Conservation (phyloP, 2,888 invertebrate genomes). For the Scaptomyza cyrtandrae region DNA sequence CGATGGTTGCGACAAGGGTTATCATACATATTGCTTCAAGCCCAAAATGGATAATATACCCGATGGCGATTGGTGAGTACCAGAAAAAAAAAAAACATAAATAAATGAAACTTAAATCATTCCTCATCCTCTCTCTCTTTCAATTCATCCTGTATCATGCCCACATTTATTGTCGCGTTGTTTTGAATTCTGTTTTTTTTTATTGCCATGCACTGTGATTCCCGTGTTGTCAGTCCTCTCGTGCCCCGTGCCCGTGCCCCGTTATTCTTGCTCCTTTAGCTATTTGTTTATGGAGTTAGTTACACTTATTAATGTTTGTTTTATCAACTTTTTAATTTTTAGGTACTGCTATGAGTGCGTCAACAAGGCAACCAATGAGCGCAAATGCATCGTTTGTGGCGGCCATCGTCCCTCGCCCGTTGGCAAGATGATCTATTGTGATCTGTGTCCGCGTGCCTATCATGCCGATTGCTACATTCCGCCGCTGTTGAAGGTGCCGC, state of each 20-base stretch:
- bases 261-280: not conserved
- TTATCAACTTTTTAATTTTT: slow-evolving; percentile 13
- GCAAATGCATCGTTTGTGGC: slow-evolving; percentile 97
- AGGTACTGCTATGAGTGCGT: slow-evolving; percentile 98
- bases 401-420: slow-evolving; percentile 86
- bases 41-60: slow-evolving; percentile 98
- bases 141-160: not conserved
- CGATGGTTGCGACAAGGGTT: slow-evolving; percentile 99
- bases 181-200: slow-evolving; percentile 43
- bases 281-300: not conserved
- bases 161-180: slow-evolving; percentile 45
- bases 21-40: slow-evolving; percentile 99
- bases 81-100: too few relatives aligned
- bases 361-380: slow-evolving; percentile 95
- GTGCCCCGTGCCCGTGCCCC: not conserved
- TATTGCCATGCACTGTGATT: slow-evolving; percentile 19
- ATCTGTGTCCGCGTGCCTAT: slow-evolving; percentile 95
- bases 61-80: slow-evolving; percentile 96
- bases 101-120: not conserved
- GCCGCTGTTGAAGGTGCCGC: slow-evolving; percentile 91
- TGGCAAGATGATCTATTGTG: slow-evolving; percentile 91
- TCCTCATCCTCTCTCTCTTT: not conserved
- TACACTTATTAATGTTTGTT: not conserved
- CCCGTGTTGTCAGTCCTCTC: not conserved
- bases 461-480: slow-evolving; percentile 97